Base-by-base conservation (phyloP, 2,888 invertebrate species). In the Scelioninae gen. 2 region DNA sequence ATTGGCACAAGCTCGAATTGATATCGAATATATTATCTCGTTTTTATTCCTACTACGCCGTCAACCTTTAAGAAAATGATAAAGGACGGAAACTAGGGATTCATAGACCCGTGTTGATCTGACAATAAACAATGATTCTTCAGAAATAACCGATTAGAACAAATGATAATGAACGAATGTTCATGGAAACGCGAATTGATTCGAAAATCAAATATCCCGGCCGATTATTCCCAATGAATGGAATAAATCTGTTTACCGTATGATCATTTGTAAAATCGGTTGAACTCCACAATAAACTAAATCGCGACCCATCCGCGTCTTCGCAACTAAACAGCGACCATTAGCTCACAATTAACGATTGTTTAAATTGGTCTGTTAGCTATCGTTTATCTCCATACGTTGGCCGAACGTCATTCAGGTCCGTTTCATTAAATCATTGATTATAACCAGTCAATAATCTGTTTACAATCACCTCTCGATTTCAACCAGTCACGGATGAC, bases 371-470 rank as follows among this genome's bases (percentile, higher is more conserved):
- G 57, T 58, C 58, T 64, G 63, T 64, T 63, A 71, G 64, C 64
- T 58, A 71, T 71, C 64, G 46, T 71, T 71, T 71, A 64, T 64
- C 71, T 39, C 45, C 61, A 28, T 28, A 37, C 18, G 63, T 39
- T 16, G 52, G n/a, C 61, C 61, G 57, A 65, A 52, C 52, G 60
- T 45, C 53, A 46, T 31, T 46, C 53, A 58, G 37, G 16, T 45
- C 41, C 64, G 18, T 71, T 64, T 64, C 71, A 64, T 64, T 71
- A 71, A 71, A 71, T 71, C 71, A 71, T 57, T 64, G 58, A 71
- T 71, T 70, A 71, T 45, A 18, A 41, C 71, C 46, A 58, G 71
- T 64, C 64, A 71, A 71, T 71, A 64, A 71, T 71, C 71, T 64
- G 71, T 71, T 71, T 64, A 64, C 71, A 58, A 58, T 71, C 71